Conservation (phyloP, 1,140 invertebrate species). For the Drosophila kurseongensis region DNA sequence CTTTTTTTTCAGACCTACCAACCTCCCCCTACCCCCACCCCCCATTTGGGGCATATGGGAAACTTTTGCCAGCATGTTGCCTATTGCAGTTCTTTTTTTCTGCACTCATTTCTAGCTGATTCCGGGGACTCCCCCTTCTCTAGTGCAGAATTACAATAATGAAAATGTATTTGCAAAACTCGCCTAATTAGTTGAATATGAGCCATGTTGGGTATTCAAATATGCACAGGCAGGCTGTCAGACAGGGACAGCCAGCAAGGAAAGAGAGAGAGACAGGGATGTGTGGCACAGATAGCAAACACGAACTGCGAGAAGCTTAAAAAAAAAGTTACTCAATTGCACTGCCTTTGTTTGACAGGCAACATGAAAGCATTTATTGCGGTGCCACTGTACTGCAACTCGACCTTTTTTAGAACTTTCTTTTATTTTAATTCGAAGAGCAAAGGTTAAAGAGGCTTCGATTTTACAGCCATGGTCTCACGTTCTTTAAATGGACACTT, state of each 20-base stretch:
- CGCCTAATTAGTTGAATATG: conserved; percentile 81
- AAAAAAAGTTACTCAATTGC: conserved; percentile 39
- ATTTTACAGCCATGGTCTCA: not conserved
- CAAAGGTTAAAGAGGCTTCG: not conserved
- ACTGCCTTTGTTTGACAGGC: conserved; percentile 35
- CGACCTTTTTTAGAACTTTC: not conserved
- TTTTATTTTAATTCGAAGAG: not conserved
- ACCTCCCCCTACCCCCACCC: not conserved
- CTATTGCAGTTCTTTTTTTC: conserved; percentile 43
- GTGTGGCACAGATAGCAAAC: conserved; percentile 58
- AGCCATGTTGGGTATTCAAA: conserved; percentile 78
- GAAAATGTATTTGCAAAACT: conserved; percentile 82
- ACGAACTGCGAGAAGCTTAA: conserved; percentile 12
- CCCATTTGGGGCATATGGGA: conserved; percentile 32
- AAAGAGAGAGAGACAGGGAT: not conserved
- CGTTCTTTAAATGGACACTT: no score
- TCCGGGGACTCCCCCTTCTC: not conserved
- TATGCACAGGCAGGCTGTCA: conserved; percentile 67
- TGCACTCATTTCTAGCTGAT: conserved; percentile 39
- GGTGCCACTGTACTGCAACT: not conserved
- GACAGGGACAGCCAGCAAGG: conserved; percentile 9
- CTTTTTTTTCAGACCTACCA: not conserved
- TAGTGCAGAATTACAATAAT: conserved; percentile 79
- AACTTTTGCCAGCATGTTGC: conserved; percentile 68
- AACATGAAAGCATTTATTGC: conserved; percentile 33